phyloP scores from a whole-genome alignment of 2,113 vertebrate genomes.

The Oncorhynchus gorbuscha region DNA sequence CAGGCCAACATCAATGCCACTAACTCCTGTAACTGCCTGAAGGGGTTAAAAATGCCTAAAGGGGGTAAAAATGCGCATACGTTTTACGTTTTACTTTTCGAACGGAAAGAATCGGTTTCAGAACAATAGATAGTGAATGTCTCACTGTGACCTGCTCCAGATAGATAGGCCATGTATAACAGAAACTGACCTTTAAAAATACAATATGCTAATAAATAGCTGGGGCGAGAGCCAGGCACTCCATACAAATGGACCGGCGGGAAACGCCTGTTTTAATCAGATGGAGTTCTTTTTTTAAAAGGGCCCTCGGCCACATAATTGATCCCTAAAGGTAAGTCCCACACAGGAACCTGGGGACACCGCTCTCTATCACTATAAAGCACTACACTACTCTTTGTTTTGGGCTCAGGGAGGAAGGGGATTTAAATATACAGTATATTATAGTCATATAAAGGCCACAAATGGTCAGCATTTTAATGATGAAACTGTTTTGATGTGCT shows the following conservation, averaged over 20 bases:
- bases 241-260: constrained; percentile 69
- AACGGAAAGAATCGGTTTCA: constrained; percentile 25
- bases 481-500: constrained; percentile 72
- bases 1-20: constrained; percentile 18
- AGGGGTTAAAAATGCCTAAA: constrained; percentile 18
- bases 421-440: constrained; percentile 71
- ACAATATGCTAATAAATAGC: constrained; percentile 81
- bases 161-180: constrained; percentile 67
- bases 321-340: constrained; percentile 78
- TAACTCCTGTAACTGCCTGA: constrained; percentile 33
- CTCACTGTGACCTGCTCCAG: constrained; percentile 63
- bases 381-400: constrained; percentile 69
- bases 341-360: constrained; percentile 66
- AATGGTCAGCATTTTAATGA: constrained; percentile 76
- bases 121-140: constrained; percentile 64
- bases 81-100: constrained; percentile 32
- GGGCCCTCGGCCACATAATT: constrained; percentile 76
- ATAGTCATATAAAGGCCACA: constrained; percentile 65
- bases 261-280: constrained; percentile 74
- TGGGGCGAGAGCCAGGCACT: constrained; percentile 61
- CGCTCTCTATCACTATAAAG: constrained; percentile 65
- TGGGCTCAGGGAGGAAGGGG: constrained; percentile 52
- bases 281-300: constrained; percentile 60
- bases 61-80: constrained; percentile 29
- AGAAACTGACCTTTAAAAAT: constrained; percentile 76